Evolutionary conservation across 2,888 invertebrate species (phyloP).

Genomic region (Lamellibrachia columna): DNA sequence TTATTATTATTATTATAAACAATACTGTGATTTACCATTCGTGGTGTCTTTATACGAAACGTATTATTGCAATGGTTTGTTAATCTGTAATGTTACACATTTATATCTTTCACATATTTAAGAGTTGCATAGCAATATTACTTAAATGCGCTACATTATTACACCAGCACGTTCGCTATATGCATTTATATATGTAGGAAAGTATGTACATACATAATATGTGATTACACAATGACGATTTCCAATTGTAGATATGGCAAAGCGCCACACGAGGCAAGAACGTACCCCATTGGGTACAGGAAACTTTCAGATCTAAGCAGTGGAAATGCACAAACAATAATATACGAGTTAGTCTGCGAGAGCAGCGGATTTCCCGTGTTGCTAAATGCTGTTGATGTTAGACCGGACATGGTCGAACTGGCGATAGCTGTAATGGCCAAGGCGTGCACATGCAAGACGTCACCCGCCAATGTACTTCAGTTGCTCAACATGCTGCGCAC

Average conservation of each 20-base stretch:
- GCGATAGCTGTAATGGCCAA: conserved; percentile 35
- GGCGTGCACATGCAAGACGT: conserved; percentile 37
- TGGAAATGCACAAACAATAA: background rate
- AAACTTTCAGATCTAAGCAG: background rate
- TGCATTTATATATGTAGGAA: background rate
- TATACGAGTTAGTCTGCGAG: background rate
- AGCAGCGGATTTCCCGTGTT: background rate
- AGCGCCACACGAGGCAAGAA: background rate
- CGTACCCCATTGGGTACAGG: background rate
- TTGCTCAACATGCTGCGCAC: conserved; percentile 33
- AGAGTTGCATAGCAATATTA: no score
- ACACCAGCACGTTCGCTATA: no score
- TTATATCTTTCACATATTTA: no score
- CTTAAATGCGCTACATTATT: no score
- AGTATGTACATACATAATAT: background rate
- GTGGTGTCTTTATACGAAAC: background rate
- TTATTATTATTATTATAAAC: background rate
- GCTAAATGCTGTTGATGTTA: background rate
- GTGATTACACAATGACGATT: background rate
- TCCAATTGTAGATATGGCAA: background rate
- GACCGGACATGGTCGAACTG: background rate
- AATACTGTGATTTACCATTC: background rate
- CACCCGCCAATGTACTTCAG: conserved; percentile 33
- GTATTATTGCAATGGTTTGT: background rate
- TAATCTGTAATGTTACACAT: no score